Evolutionary conservation across 1,140 invertebrate genomes (phyloP), one percentile per base, ranked within the genome.

Genomic region (Megalonaias nervosa): DNA sequence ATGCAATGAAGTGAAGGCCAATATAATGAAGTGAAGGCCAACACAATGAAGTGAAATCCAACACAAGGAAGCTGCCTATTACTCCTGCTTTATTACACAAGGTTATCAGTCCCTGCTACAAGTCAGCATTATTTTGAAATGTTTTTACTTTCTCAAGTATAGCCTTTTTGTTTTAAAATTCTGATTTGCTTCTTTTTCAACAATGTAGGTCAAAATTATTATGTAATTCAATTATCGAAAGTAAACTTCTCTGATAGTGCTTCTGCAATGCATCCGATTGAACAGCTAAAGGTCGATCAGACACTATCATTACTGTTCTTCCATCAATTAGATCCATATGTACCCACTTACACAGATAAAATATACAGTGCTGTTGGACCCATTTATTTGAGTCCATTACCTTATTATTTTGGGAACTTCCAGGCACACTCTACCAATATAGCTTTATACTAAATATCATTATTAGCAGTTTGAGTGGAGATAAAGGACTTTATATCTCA

Each of bases 281-380:
- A 9, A 23, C 17, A 65, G 57, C n/a, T 76, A 58, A 76, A 76
- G 55, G 65, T 48, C 23, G 67, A 77, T 26, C 75, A 77, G 57
- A 5, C 31, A 1, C 31, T 31, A 31, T 38, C 23, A 12, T 60
- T 38, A 66, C 64, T 62, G 58, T 38, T 19, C 67, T 65, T 38
- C 64, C 38, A 31, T 1, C 31, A 31, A 31, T 31, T 5, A 31
- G 5, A 31, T 31, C 31, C n/a, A n/a, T 31, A 1, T 31, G 31
- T 31, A 5, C 5, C 31, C 31, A 31, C 2, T 5, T 31, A 5
- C 31, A 31, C 31, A 31, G 31, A 1, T 31, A 31, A 31, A 31
- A n/a, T n/a, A n/a, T n/a, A n/a, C n/a, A n/a, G n/a, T 31, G 31
- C 31, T 2, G 31, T 31, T 31, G 5, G 31, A 31, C 31, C 31